Conservation (phyloP, 2,888 invertebrate species). For the Trichacis sp. region DNA sequence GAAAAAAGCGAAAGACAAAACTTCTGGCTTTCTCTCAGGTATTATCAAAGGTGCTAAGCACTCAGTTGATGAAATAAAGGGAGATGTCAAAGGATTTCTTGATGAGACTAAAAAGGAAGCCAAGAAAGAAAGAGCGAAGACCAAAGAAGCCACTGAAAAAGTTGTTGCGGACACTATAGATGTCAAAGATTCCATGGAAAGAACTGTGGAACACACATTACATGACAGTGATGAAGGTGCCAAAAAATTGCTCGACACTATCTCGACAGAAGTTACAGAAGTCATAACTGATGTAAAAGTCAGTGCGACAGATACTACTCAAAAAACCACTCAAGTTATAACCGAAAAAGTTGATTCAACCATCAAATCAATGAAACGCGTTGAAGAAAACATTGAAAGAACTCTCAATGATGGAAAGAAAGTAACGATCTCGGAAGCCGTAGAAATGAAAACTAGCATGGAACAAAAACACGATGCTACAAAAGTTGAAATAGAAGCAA, state of each 20-base stretch:
- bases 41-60: slow-evolving; percentile 22
- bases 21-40: slow-evolving; percentile 15
- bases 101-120: slow-evolving; percentile 43
- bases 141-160: slow-evolving; percentile 7
- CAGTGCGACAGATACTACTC: no score
- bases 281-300: no score
- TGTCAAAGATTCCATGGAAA: slow-evolving; percentile 22
- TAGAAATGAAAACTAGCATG: no score
- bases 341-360: slow-evolving; percentile 17
- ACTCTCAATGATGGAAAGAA: no score
- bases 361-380: no score
- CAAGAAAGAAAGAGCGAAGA: neutral
- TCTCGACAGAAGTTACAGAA: no score
- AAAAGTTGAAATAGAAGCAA: slow-evolving; percentile 9
- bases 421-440: neutral
- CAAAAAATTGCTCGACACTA: no score
- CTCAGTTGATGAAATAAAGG: slow-evolving; percentile 37
- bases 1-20: slow-evolving; percentile 13
- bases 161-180: slow-evolving; percentile 27
- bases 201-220: no score
- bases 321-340: no score
- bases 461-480: slow-evolving; percentile 9
- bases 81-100: slow-evolving; percentile 39
- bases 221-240: no score
- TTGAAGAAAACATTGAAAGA: no score